Percentiles rank a stretch among this genome's conserved stretches.
These are phyloP conservation scores for Fragum whitleyi DNA, from an alignment of 2,888 invertebrate genomes.

Conservation along the genomic window DNA sequence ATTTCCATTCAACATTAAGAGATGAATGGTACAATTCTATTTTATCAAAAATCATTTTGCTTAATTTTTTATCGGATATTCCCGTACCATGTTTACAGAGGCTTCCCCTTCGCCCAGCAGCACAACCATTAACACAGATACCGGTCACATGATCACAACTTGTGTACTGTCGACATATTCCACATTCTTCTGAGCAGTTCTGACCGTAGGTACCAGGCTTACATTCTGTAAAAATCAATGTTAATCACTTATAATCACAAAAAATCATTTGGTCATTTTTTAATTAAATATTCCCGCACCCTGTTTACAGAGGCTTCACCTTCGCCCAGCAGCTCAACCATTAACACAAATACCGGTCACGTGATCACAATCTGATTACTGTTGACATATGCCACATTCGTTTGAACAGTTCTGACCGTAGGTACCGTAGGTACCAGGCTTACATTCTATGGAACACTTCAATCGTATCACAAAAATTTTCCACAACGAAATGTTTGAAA, in stretches of 20 bases:
- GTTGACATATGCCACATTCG: not conserved
- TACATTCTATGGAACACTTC: not conserved
- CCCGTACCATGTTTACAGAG: conserved; percentile 8
- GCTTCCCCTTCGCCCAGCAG: not conserved
- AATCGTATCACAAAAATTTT: too few species aligned
- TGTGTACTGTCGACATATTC: not conserved
- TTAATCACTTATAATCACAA: too few species aligned
- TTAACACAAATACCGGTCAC: not conserved
- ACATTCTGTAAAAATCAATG: not conserved
- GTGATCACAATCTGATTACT: not conserved
- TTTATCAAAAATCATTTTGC: not conserved
- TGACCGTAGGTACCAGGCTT: not conserved
- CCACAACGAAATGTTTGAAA: too few species aligned
- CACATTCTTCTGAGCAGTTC: not conserved
- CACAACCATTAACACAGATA: not conserved
- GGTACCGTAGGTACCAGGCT: not conserved
- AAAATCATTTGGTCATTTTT: not conserved
- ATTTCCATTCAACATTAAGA: too few species aligned
- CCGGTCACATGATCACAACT: conserved; percentile 6
- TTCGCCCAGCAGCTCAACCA: not conserved
- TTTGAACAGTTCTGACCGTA: not conserved
- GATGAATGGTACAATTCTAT: too few species aligned
- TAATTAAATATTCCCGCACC: not conserved
- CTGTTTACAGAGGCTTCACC: conserved; percentile 1
- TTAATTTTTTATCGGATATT: not conserved